Evolutionary conservation across 2,888 invertebrate species (phyloP).

Genomic region (Macrophya alboannulata): DNA sequence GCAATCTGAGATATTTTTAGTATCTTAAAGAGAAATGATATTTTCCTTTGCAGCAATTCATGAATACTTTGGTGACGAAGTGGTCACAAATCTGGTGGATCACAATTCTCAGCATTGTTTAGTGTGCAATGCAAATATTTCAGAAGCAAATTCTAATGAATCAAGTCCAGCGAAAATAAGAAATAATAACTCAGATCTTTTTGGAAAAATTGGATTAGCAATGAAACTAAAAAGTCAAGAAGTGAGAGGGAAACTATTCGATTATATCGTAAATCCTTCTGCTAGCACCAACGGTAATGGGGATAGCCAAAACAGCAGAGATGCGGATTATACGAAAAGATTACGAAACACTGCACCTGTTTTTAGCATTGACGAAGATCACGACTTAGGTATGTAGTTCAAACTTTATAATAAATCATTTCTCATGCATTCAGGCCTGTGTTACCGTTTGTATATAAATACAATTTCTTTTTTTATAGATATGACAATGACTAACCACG

Average conservation of each 20-base stretch:
- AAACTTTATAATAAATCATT: slow-evolving; percentile 14
- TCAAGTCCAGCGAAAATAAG: slow-evolving; percentile 74
- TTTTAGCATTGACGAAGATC: slow-evolving; percentile 96
- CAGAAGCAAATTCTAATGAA: slow-evolving; percentile 77
- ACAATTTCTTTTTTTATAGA: slow-evolving; percentile 68
- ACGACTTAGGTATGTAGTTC: slow-evolving; percentile 81
- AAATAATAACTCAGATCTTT: slow-evolving; percentile 83
- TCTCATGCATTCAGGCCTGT: neutral
- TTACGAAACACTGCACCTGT: slow-evolving; percentile 96
- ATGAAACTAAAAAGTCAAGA: slow-evolving; percentile 96
- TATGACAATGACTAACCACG: slow-evolving; percentile 76
- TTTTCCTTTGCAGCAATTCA: slow-evolving; percentile 84
- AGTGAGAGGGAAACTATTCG: slow-evolving; percentile 94
- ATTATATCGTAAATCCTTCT: slow-evolving; percentile 95
- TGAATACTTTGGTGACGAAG: slow-evolving; percentile 91
- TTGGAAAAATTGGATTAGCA: slow-evolving; percentile 92
- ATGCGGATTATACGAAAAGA: slow-evolving; percentile 86
- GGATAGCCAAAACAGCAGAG: slow-evolving; percentile 91
- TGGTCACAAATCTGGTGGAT: slow-evolving; percentile 91
- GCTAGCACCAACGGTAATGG: slow-evolving; percentile 83
- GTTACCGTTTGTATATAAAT: neutral
- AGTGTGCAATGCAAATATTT: slow-evolving; percentile 86
- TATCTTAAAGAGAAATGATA: neutral
- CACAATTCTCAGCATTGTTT: slow-evolving; percentile 92
- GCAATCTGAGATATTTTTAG: neutral